phyloP scores from a whole-genome alignment of 2,888 invertebrate genomes.

The Diadegma fenestrale region DNA sequence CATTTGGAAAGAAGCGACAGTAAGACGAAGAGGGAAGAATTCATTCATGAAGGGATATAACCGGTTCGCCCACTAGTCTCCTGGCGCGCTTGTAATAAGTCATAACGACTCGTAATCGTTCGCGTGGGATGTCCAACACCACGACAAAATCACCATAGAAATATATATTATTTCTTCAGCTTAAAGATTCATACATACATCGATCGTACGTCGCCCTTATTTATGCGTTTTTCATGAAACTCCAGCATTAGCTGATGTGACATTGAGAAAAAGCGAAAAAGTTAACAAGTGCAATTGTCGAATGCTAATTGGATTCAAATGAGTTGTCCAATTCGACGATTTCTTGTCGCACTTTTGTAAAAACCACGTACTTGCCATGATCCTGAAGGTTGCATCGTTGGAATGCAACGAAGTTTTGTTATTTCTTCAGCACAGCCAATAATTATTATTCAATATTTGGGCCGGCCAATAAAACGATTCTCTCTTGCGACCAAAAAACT shows the following conservation, averaged over 20 bases:
- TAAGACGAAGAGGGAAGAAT: slow-evolving; percentile 52
- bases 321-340: too few relatives aligned
- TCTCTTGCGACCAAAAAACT: too few relatives aligned
- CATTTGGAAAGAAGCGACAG: slow-evolving; percentile 36
- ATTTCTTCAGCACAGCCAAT: too few relatives aligned
- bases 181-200: slow-evolving; percentile 5
- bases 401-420: too few relatives aligned
- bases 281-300: too few relatives aligned
- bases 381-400: too few relatives aligned
- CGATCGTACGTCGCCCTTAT: not conserved
- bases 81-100: slow-evolving; percentile 67
- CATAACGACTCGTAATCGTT: slow-evolving; percentile 68
- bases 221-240: not conserved
- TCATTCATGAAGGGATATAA: slow-evolving; percentile 66
- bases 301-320: too few relatives aligned
- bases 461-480: too few relatives aligned
- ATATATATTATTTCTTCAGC: slow-evolving; percentile 33
- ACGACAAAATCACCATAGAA: slow-evolving; percentile 38
- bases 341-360: too few relatives aligned
- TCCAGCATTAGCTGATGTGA: not conserved
- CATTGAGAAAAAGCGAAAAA: not conserved
- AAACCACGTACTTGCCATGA: too few relatives aligned
- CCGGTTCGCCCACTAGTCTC: slow-evolving; percentile 66
- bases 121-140: slow-evolving; percentile 62
- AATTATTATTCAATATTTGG: too few relatives aligned